These are phyloP conservation scores for Papilio gigon DNA, from an alignment of 2,888 invertebrate species.

Conservation along the genomic window DNA sequence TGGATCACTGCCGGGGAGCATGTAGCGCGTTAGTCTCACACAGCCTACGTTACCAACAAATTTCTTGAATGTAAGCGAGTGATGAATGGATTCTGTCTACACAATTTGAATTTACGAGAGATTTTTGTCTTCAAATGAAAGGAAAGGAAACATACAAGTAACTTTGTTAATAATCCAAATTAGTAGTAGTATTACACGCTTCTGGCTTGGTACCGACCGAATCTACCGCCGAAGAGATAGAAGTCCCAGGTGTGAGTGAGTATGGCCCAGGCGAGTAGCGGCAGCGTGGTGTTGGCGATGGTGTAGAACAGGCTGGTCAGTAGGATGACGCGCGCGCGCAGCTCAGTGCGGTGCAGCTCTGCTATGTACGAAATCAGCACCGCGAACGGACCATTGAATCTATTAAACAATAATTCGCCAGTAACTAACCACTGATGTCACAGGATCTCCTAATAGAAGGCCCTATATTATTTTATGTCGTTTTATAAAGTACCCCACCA, in stretches of 20 bases:
- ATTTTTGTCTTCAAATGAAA: no score
- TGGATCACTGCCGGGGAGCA: conserved; percentile 73
- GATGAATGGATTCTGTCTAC: no score
- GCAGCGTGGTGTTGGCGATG: conserved; percentile 84
- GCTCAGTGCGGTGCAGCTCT: conserved; percentile 86
- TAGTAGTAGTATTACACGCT: no score
- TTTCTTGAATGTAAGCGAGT: background rate
- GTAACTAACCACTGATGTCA: no score
- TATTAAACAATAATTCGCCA: conserved; percentile 47
- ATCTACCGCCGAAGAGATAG: conserved; percentile 59
- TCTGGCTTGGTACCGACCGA: conserved; percentile 66
- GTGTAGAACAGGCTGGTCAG: conserved; percentile 86
- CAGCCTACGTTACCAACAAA: conserved; percentile 21
- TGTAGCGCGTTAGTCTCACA: conserved; percentile 23
- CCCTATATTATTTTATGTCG: background rate
- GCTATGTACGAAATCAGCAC: conserved; percentile 87
- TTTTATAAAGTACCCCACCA: background rate
- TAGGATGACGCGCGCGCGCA: conserved; percentile 85
- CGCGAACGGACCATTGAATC: conserved; percentile 87
- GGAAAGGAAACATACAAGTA: no score
- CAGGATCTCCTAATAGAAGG: background rate
- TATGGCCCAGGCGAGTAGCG: conserved; percentile 87
- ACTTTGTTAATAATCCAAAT: no score
- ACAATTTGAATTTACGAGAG: no score
- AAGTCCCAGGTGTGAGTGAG: conserved; percentile 84